phyloP scores from a whole-genome alignment of 2,888 invertebrate genomes.

The Thymelicus lineola region DNA sequence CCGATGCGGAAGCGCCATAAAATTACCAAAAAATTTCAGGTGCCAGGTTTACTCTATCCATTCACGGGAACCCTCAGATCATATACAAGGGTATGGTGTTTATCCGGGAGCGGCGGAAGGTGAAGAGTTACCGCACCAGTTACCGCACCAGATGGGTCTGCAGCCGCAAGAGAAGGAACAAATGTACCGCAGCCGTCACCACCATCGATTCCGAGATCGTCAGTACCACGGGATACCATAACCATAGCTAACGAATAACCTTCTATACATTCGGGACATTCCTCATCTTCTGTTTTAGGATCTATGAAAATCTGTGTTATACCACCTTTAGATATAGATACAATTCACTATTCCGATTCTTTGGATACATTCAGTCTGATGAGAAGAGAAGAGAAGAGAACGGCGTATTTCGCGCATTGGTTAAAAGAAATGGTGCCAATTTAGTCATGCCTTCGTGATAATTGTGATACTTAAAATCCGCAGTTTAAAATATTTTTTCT shows the following conservation, averaged over 20 bases:
- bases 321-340: too few species aligned
- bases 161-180: slow-evolving; percentile 63
- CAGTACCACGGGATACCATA: slow-evolving; percentile 64
- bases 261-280: too few species aligned
- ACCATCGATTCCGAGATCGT: slow-evolving; percentile 58
- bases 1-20: neutral
- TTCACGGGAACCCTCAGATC: slow-evolving; percentile 72
- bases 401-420: too few species aligned
- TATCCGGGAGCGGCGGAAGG: slow-evolving; percentile 58
- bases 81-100: slow-evolving; percentile 65
- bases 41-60: slow-evolving; percentile 59
- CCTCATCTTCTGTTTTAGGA: too few species aligned
- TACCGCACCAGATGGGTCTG: slow-evolving; percentile 68
- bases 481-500: too few species aligned
- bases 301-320: too few species aligned
- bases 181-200: slow-evolving; percentile 66
- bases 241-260: slow-evolving; percentile 59
- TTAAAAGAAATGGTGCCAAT: too few species aligned
- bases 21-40: slow-evolving; percentile 47
- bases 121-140: slow-evolving; percentile 54
- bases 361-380: too few species aligned
- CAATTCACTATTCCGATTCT: too few species aligned
- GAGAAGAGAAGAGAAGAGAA: too few species aligned
- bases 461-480: too few species aligned
- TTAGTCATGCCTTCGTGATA: too few species aligned